These are phyloP conservation scores for Xestobium rufovillosum DNA, from an alignment of 2,888 invertebrate genomes.

Conservation along the genomic window DNA sequence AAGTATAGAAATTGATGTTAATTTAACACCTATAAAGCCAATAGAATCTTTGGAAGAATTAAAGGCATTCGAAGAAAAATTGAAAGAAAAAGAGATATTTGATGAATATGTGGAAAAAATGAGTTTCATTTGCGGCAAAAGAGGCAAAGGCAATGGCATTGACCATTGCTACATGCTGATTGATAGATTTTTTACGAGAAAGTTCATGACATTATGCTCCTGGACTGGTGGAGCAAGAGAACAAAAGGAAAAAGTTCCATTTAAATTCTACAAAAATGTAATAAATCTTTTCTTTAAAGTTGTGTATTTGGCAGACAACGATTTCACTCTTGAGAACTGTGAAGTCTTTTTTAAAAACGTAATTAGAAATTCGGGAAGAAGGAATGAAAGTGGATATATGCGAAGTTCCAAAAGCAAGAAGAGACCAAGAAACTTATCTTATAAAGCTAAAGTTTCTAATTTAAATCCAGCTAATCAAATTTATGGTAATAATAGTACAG, in stretches of 20 bases:
- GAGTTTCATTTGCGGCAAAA: constrained; percentile 16
- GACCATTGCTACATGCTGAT: constrained; percentile 18
- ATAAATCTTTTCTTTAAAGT: constrained; percentile 19
- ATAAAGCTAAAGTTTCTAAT: background rate
- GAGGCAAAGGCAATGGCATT: constrained; percentile 14
- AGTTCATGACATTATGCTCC: constrained; percentile 21
- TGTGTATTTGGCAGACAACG: constrained; percentile 13
- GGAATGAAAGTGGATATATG: background rate
- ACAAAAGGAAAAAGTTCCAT: constrained; percentile 19
- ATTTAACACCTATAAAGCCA: constrained; percentile 12
- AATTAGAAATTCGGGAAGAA: constrained; percentile 15
- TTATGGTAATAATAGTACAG: no score
- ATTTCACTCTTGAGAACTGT: constrained; percentile 17
- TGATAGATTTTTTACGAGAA: constrained; percentile 19
- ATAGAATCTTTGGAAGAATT: constrained; percentile 15
- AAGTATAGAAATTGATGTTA: no score
- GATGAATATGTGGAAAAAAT: constrained; percentile 12
- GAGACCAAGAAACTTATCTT: constrained; percentile 5
- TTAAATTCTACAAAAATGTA: constrained; percentile 18
- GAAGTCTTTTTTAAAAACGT: constrained; percentile 20
- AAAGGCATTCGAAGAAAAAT: constrained; percentile 13
- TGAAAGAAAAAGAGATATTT: constrained; percentile 13
- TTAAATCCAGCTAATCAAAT: no score
- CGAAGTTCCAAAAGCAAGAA: constrained; percentile 8
- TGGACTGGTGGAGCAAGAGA: constrained; percentile 21